These are phyloP conservation scores for Ibidorhyncha struthersii DNA, from an alignment of 2,113 vertebrate genomes.

Conservation along the genomic window DNA sequence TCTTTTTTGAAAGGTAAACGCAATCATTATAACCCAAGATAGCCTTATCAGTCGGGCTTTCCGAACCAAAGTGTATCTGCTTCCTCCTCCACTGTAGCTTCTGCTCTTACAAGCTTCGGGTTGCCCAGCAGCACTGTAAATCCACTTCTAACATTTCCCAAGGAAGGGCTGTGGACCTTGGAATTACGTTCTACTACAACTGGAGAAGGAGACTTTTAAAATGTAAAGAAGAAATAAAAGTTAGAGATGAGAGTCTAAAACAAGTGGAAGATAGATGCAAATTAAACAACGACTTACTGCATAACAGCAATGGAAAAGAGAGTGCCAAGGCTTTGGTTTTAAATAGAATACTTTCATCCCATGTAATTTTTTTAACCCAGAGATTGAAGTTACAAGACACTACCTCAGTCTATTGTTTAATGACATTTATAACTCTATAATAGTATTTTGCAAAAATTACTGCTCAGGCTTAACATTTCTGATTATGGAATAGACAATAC, in stretches of 20 bases:
- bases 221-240: constrained; percentile 57
- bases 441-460: constrained; percentile 74
- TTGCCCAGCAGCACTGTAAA: constrained; percentile 48
- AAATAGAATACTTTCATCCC: constrained; percentile 57
- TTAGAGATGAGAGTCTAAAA: constrained; percentile 27
- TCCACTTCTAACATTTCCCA: constrained; percentile 28
- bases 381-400: constrained; percentile 67
- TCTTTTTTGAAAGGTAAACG: background rate
- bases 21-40: background rate
- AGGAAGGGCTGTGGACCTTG: constrained; percentile 15
- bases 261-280: constrained; percentile 14
- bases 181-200: constrained; percentile 49
- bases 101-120: background rate
- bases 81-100: background rate
- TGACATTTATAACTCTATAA: constrained; percentile 76
- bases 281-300: constrained; percentile 35
- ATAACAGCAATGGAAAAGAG: background rate
- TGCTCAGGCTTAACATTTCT: constrained; percentile 70
- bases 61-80: background rate
- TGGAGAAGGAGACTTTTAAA: constrained; percentile 54
- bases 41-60: background rate
- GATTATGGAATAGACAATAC: constrained; percentile 72
- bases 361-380: constrained; percentile 61
- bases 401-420: constrained; percentile 72
- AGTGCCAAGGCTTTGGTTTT: constrained; percentile 44